These are phyloP conservation scores for Drosophila watanabei DNA, from an alignment of 1,140 invertebrate species.

Conservation along the genomic window DNA sequence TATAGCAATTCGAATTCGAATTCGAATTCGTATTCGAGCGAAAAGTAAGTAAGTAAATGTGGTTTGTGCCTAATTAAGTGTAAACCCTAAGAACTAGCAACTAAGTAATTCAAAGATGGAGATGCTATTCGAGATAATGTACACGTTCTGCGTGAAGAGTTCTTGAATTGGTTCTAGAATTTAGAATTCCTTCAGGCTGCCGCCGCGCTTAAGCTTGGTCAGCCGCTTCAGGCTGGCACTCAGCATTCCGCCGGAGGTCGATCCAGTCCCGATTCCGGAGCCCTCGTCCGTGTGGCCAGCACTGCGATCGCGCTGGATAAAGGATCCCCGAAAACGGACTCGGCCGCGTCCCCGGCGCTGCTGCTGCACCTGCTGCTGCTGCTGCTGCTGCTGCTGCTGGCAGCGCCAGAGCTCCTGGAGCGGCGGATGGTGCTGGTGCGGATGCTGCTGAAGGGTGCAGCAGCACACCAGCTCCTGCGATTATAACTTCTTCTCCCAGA, in stretches of 20 bases:
- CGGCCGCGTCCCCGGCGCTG: slow-evolving; percentile 58
- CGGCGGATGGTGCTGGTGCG: slow-evolving; percentile 68
- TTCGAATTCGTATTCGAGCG: background rate
- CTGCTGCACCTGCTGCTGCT: slow-evolving; percentile 21
- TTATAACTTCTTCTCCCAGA: slow-evolving; percentile 96
- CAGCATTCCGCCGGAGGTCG: slow-evolving; percentile 37
- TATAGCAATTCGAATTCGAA: background rate
- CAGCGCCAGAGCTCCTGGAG: slow-evolving; percentile 62
- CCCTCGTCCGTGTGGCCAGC: slow-evolving; percentile 11
- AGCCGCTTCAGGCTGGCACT: slow-evolving; percentile 72
- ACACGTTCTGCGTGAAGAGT: slow-evolving; percentile 5
- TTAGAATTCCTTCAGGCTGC: slow-evolving; percentile 80
- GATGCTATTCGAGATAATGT: slow-evolving; percentile 7
- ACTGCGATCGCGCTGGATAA: slow-evolving; percentile 60
- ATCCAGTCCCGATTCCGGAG: background rate
- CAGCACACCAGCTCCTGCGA: slow-evolving; percentile 83
- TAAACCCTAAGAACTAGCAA: slow-evolving; percentile 9
- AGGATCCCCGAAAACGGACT: slow-evolving; percentile 73
- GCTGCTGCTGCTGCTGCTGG: slow-evolving; percentile 36
- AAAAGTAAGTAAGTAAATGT: background rate
- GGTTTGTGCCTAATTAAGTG: slow-evolving; percentile 32
- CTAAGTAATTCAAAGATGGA: slow-evolving; percentile 6
- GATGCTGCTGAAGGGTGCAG: slow-evolving; percentile 71
- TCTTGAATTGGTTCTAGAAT: slow-evolving; percentile 41
- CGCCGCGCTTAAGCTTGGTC: slow-evolving; percentile 77